Conservation (phyloP, 2,797 vertebrate species). For the Perodicticus potto region DNA sequence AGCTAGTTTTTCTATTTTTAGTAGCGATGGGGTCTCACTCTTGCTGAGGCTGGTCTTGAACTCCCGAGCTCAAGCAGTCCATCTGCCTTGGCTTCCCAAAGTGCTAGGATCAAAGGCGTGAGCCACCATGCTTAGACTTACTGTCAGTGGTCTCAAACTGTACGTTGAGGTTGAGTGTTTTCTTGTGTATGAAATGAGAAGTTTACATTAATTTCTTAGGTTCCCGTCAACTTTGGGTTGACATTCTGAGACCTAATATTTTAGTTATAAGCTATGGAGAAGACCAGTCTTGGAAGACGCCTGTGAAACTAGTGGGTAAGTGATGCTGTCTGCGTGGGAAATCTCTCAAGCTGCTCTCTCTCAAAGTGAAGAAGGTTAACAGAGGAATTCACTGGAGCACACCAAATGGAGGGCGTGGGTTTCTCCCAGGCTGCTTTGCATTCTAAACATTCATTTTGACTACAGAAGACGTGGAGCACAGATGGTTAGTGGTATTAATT, state of each 20-base stretch:
- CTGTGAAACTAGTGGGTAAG: background rate
- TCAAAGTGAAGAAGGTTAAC: background rate
- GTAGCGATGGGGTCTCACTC: too few relatives aligned
- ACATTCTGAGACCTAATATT: slow-evolving; percentile 5
- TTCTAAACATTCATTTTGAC: slow-evolving; percentile 3
- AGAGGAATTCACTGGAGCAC: background rate
- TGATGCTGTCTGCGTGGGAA: background rate
- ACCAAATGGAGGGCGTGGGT: background rate
- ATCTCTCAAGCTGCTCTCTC: background rate
- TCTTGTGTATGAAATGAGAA: background rate
- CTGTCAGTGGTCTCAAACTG: background rate
- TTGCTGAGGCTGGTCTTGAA: too few relatives aligned
- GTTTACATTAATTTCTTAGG: background rate
- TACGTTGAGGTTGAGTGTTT: background rate
- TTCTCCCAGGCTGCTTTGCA: background rate
- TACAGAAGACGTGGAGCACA: background rate
- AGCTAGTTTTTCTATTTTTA: too few relatives aligned
- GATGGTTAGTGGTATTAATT: slow-evolving; percentile 28
- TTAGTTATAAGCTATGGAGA: slow-evolving; percentile 25
- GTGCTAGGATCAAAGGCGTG: too few relatives aligned
- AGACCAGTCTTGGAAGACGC: background rate
- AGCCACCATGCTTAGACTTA: too few relatives aligned
- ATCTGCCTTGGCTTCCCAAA: too few relatives aligned
- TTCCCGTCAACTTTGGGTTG: background rate
- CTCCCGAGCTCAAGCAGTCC: too few relatives aligned